Evolutionary conservation across 2,113 vertebrate species (phyloP).

Genomic region (Perca flavescens): DNA sequence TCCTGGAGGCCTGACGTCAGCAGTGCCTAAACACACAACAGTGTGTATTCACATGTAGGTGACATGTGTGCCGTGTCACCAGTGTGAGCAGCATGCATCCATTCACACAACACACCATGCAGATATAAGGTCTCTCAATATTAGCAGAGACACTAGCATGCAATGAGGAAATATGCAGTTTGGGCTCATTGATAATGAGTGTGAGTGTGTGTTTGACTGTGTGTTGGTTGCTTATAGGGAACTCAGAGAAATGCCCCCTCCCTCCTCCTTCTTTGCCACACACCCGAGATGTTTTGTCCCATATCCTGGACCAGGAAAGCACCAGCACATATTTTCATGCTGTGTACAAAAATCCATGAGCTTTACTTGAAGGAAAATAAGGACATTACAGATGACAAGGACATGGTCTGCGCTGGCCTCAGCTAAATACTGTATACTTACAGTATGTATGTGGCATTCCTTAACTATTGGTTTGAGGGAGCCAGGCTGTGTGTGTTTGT

Average conservation of each 20-base stretch:
- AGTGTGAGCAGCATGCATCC: constrained; percentile 50
- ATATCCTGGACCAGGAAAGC: constrained; percentile 43
- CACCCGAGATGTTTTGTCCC: constrained; percentile 47
- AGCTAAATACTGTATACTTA: constrained; percentile 70
- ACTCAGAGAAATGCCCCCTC: not conserved
- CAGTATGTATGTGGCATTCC: constrained; percentile 71
- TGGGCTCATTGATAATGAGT: constrained; percentile 1
- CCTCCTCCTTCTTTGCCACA: constrained; percentile 22
- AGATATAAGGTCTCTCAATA: not conserved
- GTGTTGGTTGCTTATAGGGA: constrained; percentile 6
- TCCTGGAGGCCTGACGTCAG: constrained; percentile 71
- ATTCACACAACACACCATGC: constrained; percentile 50
- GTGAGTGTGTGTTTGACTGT: not conserved
- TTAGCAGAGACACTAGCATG: not conserved
- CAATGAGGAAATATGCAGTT: not conserved
- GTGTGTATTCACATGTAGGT: constrained; percentile 76
- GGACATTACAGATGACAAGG: constrained; percentile 68
- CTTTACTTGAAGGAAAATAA: constrained; percentile 58
- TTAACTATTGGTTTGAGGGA: constrained; percentile 75
- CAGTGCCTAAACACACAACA: constrained; percentile 67
- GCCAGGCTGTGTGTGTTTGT: constrained; percentile 61
- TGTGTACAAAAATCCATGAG: constrained; percentile 54
- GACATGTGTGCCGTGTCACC: constrained; percentile 71
- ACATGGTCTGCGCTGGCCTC: constrained; percentile 54
- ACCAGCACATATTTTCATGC: constrained; percentile 54